Conservation (phyloP, 2,888 invertebrate genomes). For the Diaprepes abbreviatus region DNA sequence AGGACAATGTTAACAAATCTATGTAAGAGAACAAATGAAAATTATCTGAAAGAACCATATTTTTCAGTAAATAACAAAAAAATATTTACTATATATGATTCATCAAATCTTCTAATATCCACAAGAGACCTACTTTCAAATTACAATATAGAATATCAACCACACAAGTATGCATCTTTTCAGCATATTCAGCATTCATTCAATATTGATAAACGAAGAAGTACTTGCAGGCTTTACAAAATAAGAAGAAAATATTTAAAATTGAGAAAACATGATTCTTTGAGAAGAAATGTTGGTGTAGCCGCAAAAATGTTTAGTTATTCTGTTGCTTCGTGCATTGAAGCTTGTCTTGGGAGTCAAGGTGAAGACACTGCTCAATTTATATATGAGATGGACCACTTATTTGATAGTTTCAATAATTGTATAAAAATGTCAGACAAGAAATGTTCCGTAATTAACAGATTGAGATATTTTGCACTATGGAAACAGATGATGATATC, state of each 20-base stretch:
- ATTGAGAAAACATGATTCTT: background rate
- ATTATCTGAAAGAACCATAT: background rate
- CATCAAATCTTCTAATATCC: background rate
- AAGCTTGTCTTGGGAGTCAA: background rate
- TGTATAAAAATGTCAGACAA: background rate
- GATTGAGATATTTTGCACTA: background rate
- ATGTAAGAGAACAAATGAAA: background rate
- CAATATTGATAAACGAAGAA: background rate
- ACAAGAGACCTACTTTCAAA: background rate
- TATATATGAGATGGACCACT: background rate
- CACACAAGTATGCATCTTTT: background rate
- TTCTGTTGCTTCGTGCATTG: background rate
- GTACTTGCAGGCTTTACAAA: background rate
- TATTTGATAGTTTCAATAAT: background rate
- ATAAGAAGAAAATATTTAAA: background rate
- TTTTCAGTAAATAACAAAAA: slow-evolving; percentile 1
- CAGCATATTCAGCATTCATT: background rate
- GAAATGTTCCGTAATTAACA: background rate
- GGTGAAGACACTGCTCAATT: background rate
- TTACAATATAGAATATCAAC: background rate
- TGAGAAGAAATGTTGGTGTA: background rate
- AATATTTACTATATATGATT: background rate
- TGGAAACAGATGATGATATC: background rate
- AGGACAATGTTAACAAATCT: background rate
- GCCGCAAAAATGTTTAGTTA: background rate